phyloP scores from a whole-genome alignment of 92 coral and sea anemone genomes.

The Muricea muricata region DNA sequence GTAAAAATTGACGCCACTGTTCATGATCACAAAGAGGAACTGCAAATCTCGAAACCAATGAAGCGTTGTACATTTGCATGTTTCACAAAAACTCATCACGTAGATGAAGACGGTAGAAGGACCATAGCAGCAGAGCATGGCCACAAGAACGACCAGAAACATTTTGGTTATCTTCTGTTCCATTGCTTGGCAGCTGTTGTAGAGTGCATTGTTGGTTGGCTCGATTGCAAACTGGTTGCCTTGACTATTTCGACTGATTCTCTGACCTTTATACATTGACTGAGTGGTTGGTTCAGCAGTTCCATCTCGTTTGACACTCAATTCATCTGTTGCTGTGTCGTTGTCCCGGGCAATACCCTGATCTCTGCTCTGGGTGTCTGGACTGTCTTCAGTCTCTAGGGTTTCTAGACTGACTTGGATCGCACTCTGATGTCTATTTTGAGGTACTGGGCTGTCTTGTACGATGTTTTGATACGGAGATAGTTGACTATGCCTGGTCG shows the following conservation, averaged over 20 bases:
- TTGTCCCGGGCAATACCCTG: too few relatives aligned
- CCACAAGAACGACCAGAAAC: conserved; percentile 23
- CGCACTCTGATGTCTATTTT: not conserved
- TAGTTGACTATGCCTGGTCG: not conserved
- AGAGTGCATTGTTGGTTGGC: conserved; percentile 5
- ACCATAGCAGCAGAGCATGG: conserved; percentile 37
- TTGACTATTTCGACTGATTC: not conserved
- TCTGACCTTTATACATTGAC: too few relatives aligned
- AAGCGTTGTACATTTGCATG: conserved; percentile 37
- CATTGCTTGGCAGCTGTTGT: conserved; percentile 10
- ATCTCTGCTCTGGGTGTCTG: too few relatives aligned
- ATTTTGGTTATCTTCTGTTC: conserved; percentile 32
- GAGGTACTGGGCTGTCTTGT: not conserved
- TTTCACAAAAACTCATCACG: conserved; percentile 28
- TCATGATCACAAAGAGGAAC: conserved; percentile 52
- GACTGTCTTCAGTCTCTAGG: not conserved
- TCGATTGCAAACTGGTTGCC: not conserved
- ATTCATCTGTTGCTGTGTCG: too few relatives aligned
- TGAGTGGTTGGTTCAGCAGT: too few relatives aligned
- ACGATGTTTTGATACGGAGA: not conserved
- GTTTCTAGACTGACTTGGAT: not conserved
- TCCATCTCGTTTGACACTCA: too few relatives aligned
- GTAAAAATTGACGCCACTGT: conserved; percentile 67
- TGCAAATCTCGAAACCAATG: conserved; percentile 56
- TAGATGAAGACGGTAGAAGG: conserved; percentile 36